Evolutionary conservation across 2,888 invertebrate species (phyloP), one percentile per base, ranked within the genome.

Genomic region (Agriotes lineatus): DNA sequence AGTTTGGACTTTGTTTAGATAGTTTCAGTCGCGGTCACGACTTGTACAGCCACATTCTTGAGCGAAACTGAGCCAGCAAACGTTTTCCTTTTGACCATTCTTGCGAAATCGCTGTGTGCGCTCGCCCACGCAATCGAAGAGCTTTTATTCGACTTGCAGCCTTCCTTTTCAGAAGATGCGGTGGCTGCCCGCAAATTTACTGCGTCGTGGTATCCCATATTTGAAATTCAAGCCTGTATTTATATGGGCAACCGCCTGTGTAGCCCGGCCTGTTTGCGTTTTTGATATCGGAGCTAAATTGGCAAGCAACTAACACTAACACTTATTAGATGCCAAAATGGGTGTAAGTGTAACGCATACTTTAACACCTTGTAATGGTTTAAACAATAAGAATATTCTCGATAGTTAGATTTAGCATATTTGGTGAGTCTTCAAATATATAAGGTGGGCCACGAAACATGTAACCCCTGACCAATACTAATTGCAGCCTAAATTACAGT

Each of bases 61-160:
- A 22, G 39, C 20, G 19, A 56, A 56, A 37, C 18, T 39, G 22
- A 56, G 39, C 56, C 56, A 56, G 39, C 56, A 22, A 39, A 18
- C 56, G 56, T 56, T 56, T 56, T 56, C n/a, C 56, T 56, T 37
- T 56, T 56, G 56, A 56, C 56, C 56, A 39, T 35, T 56, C 56
- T 56, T 39, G 56, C 56, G 16, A 56, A 52, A 56, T 56, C 37
- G 30, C 16, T 18, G 33, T 33, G 33, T 48, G 12, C 19, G 19
- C 12, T 33, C 52, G 10, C 52, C 52, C n/a, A 52, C 52, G 52
- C 52, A 18, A 33, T 33, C 35, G 52, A 52, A 25, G 52, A 16
- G n/a, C 18, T 33, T 48, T 52, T 19, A 9, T 16, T n/a, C 16
- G 14, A 12, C 3, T 20, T 45, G 12, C 18, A 52, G 12, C 52